These are phyloP conservation scores for Dasysyrphus tricinctus DNA, from an alignment of 2,888 invertebrate species.

Conservation along the genomic window DNA sequence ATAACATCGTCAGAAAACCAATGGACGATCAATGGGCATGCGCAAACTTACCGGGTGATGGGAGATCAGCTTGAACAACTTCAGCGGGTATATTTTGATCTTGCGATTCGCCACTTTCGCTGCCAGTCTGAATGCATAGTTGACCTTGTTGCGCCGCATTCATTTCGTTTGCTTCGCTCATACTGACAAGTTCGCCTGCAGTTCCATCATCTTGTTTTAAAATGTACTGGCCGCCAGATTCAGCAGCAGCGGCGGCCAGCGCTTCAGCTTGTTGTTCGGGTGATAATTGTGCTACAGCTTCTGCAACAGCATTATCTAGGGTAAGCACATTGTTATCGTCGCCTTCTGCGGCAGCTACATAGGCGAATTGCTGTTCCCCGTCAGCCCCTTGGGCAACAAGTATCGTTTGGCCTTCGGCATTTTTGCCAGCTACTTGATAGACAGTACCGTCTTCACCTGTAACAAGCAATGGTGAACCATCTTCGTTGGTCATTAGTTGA, in stretches of 20 bases:
- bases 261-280: conserved; percentile 80
- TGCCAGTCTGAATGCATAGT: conserved; percentile 78
- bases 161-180: conserved; percentile 80
- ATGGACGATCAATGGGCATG: background rate
- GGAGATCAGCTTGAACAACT: conserved; percentile 92
- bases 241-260: conserved; percentile 78
- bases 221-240: conserved; percentile 80
- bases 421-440: conserved; percentile 90
- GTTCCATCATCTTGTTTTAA: conserved; percentile 80
- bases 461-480: conserved; percentile 89
- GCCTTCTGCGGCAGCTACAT: conserved; percentile 87
- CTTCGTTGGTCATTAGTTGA: conserved; percentile 84
- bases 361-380: conserved; percentile 89
- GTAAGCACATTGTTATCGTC: conserved; percentile 85
- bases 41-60: conserved; percentile 89
- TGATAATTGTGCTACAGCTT: conserved; percentile 82
- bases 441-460: conserved; percentile 91
- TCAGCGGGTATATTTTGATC: conserved; percentile 93
- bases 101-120: conserved; percentile 83
- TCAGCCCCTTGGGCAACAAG: conserved; percentile 90
- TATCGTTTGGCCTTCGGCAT: conserved; percentile 90
- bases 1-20: conserved; percentile 6
- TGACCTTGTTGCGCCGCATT: conserved; percentile 76
- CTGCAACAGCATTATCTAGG: conserved; percentile 83
- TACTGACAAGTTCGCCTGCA: conserved; percentile 77